phyloP scores from a whole-genome alignment of 2,888 invertebrate species.

The Eupithecia inturbata region DNA sequence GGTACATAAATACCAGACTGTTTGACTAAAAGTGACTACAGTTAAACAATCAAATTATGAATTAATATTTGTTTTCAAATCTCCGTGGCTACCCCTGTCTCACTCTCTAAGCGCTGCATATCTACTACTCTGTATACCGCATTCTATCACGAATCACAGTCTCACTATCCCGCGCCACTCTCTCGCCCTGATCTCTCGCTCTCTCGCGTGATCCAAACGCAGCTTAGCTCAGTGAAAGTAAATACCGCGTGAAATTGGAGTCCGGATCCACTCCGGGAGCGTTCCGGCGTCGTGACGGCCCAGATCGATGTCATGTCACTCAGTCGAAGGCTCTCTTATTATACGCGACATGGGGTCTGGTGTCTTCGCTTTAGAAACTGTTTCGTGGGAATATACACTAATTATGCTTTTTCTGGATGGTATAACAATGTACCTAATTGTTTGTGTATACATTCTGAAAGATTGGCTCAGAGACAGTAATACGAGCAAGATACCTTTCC shows the following conservation, averaged over 20 bases:
- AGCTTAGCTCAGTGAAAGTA: conserved; percentile 6
- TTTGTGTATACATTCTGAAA: too few species aligned
- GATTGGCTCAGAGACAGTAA: too few species aligned
- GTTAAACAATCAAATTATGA: too few species aligned
- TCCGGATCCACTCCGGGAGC: conserved; percentile 10
- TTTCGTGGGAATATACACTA: not conserved
- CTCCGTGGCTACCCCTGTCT: too few species aligned
- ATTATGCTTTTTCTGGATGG: not conserved
- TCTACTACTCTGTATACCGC: too few species aligned
- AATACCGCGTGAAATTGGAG: conserved; percentile 10
- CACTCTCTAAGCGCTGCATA: too few species aligned
- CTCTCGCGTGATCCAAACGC: not conserved
- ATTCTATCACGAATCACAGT: not conserved
- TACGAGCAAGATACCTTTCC: too few species aligned
- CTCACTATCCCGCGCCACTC: not conserved
- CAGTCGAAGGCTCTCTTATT: conserved; percentile 1
- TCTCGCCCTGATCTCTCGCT: not conserved
- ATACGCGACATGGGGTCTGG: not conserved
- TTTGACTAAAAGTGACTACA: too few species aligned
- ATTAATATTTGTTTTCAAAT: too few species aligned
- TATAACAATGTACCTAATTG: too few species aligned
- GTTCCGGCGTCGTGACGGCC: conserved; percentile 8
- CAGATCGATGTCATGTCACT: conserved; percentile 11
- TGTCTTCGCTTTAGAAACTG: not conserved
- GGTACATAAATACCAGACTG: too few species aligned